Conservation (phyloP, 2,888 invertebrate genomes). For the Cybosia mesomella region DNA sequence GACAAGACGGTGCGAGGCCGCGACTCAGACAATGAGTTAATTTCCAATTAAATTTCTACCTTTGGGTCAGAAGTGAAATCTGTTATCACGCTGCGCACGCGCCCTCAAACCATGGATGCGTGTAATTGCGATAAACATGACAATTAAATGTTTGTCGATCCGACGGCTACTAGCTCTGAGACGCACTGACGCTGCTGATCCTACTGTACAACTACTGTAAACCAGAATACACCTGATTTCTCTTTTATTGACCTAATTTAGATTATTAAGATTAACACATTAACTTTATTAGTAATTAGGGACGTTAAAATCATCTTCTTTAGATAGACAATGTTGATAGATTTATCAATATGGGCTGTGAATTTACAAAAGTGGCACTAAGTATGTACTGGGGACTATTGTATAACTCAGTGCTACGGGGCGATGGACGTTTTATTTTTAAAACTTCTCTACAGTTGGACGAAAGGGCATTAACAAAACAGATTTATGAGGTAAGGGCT, state of each 20-base stretch:
- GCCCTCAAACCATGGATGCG: constrained; percentile 83
- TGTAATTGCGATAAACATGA: constrained; percentile 81
- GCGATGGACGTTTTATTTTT: too few species aligned
- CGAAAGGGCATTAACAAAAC: too few species aligned
- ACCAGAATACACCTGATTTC: constrained; percentile 13
- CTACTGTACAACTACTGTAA: constrained; percentile 41
- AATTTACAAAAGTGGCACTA: too few species aligned
- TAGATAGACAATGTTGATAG: too few species aligned
- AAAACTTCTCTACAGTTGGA: too few species aligned
- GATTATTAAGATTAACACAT: too few species aligned
- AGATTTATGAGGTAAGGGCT: too few species aligned
- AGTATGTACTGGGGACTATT: too few species aligned
- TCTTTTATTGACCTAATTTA: too few species aligned
- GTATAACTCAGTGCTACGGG: too few species aligned
- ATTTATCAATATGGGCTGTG: too few species aligned
- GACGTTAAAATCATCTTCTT: too few species aligned
- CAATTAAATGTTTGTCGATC: constrained; percentile 78
- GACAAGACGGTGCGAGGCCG: constrained; percentile 61
- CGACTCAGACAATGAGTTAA: constrained; percentile 66
- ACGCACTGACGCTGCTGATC: constrained; percentile 36
- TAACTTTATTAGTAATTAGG: background rate
- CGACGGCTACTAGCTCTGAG: constrained; percentile 68
- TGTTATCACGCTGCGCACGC: constrained; percentile 63
- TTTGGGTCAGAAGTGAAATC: constrained; percentile 83
- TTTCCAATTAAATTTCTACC: constrained; percentile 74